These are phyloP conservation scores for Gymnoscopelus braueri DNA, from an alignment of 2,797 vertebrate species.

Conservation along the genomic window DNA sequence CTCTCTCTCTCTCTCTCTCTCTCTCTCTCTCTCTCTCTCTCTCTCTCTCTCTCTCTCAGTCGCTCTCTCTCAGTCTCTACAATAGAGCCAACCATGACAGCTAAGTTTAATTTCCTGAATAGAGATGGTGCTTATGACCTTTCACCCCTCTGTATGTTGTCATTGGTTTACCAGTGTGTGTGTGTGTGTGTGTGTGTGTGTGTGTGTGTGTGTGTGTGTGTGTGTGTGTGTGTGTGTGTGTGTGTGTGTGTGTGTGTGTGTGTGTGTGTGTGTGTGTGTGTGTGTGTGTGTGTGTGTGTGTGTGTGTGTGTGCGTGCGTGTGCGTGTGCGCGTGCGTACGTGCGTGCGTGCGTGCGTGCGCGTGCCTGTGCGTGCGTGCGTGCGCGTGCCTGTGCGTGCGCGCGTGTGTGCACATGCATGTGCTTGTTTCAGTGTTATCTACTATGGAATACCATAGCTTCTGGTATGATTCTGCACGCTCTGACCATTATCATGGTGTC, in stretches of 20 bases:
- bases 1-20: no score
- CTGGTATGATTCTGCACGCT: conserved; percentile 64
- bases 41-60: no score
- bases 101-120: conserved; percentile 62
- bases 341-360: no score
- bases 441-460: conserved; percentile 39
- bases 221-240: neutral
- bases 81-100: conserved; percentile 30
- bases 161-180: neutral
- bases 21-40: no score
- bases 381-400: no score
- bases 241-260: neutral
- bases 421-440: conserved; percentile 48
- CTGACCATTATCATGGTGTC: conserved; percentile 75
- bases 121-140: conserved; percentile 34
- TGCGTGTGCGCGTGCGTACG: conserved; percentile 13
- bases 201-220: conserved; percentile 4
- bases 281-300: no score
- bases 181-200: neutral
- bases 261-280: no score
- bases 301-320: neutral
- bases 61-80: no score
- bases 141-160: conserved; percentile 47
- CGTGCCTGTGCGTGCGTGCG: neutral
- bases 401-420: neutral